Evolutionary conservation across 2,797 vertebrate species (phyloP).

Genomic region (Anniella stebbinsi): DNA sequence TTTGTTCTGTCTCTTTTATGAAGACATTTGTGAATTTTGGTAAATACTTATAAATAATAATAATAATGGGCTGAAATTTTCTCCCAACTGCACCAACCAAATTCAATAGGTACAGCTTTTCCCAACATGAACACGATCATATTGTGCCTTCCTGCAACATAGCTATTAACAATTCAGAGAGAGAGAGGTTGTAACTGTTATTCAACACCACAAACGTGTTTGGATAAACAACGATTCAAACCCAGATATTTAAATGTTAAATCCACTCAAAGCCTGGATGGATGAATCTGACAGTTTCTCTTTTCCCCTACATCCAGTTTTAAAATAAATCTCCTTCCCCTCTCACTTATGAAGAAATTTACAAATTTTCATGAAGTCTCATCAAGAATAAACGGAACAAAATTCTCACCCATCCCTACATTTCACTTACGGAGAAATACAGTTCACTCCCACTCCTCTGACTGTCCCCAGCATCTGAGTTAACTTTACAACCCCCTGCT

Average conservation of each 20-base stretch:
- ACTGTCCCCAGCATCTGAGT: slow-evolving; percentile 86
- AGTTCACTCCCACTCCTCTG: slow-evolving; percentile 85
- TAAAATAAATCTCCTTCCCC: not conserved
- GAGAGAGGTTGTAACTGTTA: not conserved
- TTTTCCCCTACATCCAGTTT: too few species aligned
- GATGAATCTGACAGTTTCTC: not conserved
- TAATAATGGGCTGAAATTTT: too few species aligned
- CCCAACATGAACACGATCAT: not conserved
- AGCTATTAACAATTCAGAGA: not conserved
- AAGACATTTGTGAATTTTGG: not conserved
- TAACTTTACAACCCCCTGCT: slow-evolving; percentile 86
- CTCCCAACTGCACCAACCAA: not conserved
- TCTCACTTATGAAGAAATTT: not conserved
- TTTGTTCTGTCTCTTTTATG: not conserved
- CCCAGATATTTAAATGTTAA: not conserved
- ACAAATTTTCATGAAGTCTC: not conserved
- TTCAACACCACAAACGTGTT: not conserved
- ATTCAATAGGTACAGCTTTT: not conserved
- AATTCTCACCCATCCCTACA: not conserved
- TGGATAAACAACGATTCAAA: not conserved
- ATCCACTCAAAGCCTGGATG: not conserved
- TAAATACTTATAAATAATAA: not conserved
- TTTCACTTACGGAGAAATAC: slow-evolving; percentile 87
- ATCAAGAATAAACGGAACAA: not conserved
- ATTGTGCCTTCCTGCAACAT: not conserved